Base-by-base conservation (phyloP, 1,140 invertebrate species). In the Ganaspis sp. region DNA sequence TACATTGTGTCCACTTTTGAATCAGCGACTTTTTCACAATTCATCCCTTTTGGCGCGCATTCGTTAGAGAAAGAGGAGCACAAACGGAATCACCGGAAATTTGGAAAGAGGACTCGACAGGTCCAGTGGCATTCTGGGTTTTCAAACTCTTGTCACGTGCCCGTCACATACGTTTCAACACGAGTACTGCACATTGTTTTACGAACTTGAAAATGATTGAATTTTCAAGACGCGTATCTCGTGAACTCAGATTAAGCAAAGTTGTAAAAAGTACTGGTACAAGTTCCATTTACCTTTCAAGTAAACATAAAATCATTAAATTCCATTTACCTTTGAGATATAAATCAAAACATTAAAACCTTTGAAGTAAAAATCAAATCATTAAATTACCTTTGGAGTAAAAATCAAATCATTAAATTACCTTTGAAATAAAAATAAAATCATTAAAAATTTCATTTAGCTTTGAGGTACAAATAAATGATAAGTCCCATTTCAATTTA, bases 81-180 rank as follows among this genome's bases (percentile, higher is more conserved):
- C 29, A 34, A 34, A 34, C 29, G 15, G 23, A 64, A 64, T 64
- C 23, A 29, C 58, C 23, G 23, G 54, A 0, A 64, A 64, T 34
- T 64, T 11, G 23, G n/a, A 26, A 34, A 11, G 26, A 64, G 19
- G 6, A 54, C 17, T 54, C 53, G 23, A 64, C 58, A 78, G 69
- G 72, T 78, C 73, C 21, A 49, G 54, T n/a, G 19, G 21, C 19
- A 38, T 54, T 78, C 40, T 29, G 64, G 74, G 75, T 76, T 75
- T 76, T 74, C 23, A 64, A 64, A 64, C 58, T 58, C 80, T 69
- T 72, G 70, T 79, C 77, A 81, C 80, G 77, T 79, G 72, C 77
- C 72, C 75, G 73, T 82, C 81, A 76, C 81, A 80, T 79, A 79
- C 77, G 76, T 80, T 80, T 71, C 76, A 78, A 82, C 74, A 53